Evolutionary conservation across 2,113 vertebrate species (phyloP), one percentile per base, ranked within the genome.

Genomic region (Lophius piscatorius): DNA sequence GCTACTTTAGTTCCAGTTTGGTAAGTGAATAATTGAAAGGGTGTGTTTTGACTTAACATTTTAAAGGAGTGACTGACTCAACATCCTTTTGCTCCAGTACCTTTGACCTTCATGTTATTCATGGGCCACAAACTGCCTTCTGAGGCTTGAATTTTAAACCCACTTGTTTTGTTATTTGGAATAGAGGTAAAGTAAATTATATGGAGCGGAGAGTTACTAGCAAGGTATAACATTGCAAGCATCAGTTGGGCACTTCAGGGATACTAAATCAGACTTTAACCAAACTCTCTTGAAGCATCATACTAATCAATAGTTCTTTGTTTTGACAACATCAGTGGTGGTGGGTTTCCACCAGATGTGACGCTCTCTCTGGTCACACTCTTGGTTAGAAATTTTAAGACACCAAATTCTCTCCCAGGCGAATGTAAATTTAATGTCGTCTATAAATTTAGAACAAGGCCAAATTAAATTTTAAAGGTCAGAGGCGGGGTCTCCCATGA

Each of bases 81-180:
- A 80, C 74, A 84, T 89, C 76, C 80, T 86, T 64, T 46, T 59
- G 57, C 77, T 41, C 52, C 41, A 18, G 41, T 52, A 87, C 69
- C 84, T 74, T 78, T 87, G 77, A 87, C 84, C 77, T 79, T 36
- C 18, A 34, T 55, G 79, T 86, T 88, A 87, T 82, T 63, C 78
- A 77, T 26, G 63, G 46, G 11, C 59, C 61, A 80, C 59, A 83
- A 76, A 69, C 51, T 31, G 63, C 16, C 50, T 50, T 23, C 55
- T 52, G 33, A 23, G 33, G 5, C 10, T 47, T 68, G 33, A 74
- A 70, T 70, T 65, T 55, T 69, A 70, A 78, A 84, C 70, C 13
- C 35, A 62, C 51, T 71, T 74, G 62, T 72, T 80, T 67, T 69
- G 38, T 33, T 50, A 63, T 52, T 76, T 49, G 41, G 18, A 56